Conservation (phyloP, 1,140 invertebrate species). For the Bombus confusus region DNA sequence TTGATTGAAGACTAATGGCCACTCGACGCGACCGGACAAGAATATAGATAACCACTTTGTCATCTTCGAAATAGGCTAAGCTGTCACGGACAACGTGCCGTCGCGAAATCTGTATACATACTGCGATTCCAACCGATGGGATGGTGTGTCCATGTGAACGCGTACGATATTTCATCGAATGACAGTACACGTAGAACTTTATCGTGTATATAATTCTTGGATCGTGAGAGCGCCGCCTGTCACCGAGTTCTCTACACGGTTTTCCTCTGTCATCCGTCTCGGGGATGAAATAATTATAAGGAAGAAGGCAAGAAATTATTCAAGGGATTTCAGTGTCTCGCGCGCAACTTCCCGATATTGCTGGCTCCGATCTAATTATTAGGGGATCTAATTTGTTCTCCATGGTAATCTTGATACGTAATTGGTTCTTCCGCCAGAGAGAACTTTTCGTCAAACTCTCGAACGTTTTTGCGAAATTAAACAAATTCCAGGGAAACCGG, state of each 20-base stretch:
- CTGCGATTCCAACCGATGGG: constrained; percentile 20
- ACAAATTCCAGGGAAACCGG: constrained; percentile 18
- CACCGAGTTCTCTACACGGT: neutral
- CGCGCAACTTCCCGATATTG: neutral
- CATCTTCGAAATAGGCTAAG: constrained; percentile 44
- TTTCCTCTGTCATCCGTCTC: neutral
- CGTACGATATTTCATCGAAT: constrained; percentile 38
- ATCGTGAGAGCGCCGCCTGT: constrained; percentile 15
- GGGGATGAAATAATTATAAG: neutral
- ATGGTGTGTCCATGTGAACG: constrained; percentile 6
- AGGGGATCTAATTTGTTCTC: neutral
- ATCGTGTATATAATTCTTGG: constrained; percentile 18
- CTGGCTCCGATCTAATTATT: neutral
- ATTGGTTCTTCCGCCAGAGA: neutral
- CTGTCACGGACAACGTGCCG: constrained; percentile 32
- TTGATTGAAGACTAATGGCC: constrained; percentile 42
- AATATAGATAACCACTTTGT: constrained; percentile 50
- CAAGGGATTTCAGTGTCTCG: neutral
- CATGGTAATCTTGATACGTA: constrained; percentile 10
- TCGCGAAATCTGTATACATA: constrained; percentile 34
- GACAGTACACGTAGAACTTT: constrained; percentile 27
- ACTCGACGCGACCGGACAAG: constrained; percentile 17
- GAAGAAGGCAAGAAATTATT: neutral
- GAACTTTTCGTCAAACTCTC: neutral
- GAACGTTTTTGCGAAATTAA: constrained; percentile 28